phyloP scores from a whole-genome alignment of 53 echinoderm and acorn worm species.

The Stichopus horrens region DNA sequence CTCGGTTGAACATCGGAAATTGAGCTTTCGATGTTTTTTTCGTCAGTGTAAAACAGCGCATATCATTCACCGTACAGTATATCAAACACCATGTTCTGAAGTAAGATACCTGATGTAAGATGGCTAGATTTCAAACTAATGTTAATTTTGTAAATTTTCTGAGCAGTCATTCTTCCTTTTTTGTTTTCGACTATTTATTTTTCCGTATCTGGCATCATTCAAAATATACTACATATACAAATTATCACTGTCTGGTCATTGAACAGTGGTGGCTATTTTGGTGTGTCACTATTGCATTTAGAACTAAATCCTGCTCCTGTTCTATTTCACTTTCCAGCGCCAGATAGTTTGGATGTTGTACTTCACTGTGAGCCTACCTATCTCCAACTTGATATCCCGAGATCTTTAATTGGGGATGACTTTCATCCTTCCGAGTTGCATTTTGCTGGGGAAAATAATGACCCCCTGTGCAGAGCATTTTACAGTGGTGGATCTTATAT shows the following conservation, averaged over 20 bases:
- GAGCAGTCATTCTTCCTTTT: not conserved
- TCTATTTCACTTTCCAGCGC: not conserved
- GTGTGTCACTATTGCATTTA: not conserved
- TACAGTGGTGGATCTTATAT: constrained; percentile 12
- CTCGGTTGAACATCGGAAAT: no score
- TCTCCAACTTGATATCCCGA: constrained; percentile 32
- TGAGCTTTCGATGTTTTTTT: no score
- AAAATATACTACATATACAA: not conserved
- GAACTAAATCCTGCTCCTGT: not conserved
- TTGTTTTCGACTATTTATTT: not conserved
- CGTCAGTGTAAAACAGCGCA: no score
- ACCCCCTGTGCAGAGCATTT: not conserved
- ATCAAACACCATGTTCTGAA: no score
- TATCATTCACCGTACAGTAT: no score
- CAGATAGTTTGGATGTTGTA: not conserved
- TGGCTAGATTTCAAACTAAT: no score
- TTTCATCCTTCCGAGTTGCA: not conserved
- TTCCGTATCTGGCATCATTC: not conserved
- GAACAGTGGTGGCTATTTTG: not conserved
- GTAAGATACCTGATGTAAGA: no score
- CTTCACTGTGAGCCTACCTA: constrained; percentile 11
- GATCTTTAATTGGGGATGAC: not conserved
- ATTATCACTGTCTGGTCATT: not conserved
- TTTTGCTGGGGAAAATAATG: constrained; percentile 20
- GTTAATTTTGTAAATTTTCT: no score